Percentiles rank a stretch among this genome's conserved stretches.
These are phyloP conservation scores for Agrypnus murinus DNA, from an alignment of 2,888 invertebrate genomes.

Conservation along the genomic window DNA sequence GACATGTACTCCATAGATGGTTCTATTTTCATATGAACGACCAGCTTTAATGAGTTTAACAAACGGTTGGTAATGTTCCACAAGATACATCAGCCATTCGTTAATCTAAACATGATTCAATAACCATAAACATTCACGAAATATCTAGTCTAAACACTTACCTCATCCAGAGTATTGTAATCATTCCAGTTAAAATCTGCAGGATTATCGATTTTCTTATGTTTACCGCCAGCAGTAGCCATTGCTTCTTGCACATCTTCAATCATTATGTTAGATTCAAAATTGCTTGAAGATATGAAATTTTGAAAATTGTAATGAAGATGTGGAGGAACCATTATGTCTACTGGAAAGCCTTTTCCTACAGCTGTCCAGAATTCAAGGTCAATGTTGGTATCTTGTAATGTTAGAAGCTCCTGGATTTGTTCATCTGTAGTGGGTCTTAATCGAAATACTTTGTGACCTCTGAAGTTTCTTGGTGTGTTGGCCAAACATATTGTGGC, in stretches of 20 bases:
- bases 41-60: conserved; percentile 75
- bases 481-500: too few species aligned
- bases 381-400: too few species aligned
- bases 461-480: too few species aligned
- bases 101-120: conserved; percentile 72
- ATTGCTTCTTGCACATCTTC: conserved; percentile 7
- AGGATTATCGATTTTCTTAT: conserved; percentile 60
- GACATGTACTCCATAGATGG: conserved; percentile 75
- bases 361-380: too few species aligned
- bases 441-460: too few species aligned
- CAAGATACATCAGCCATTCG: conserved; percentile 74
- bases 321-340: too few species aligned
- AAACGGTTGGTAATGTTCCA: conserved; percentile 70
- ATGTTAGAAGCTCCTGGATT: too few species aligned
- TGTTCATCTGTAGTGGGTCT: too few species aligned
- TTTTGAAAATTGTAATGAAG: too few species aligned
- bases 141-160: conserved; percentile 52
- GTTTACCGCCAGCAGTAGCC: conserved; percentile 38
- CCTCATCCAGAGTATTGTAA: conserved; percentile 75
- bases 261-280: not conserved
- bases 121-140: too few species aligned
- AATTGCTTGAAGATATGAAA: too few species aligned
- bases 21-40: conserved; percentile 75
- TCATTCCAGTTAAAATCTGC: conserved; percentile 74
- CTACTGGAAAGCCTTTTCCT: too few species aligned